phyloP scores from a whole-genome alignment of 2,113 vertebrate genomes.

The Ailuropoda melanoleuca region DNA sequence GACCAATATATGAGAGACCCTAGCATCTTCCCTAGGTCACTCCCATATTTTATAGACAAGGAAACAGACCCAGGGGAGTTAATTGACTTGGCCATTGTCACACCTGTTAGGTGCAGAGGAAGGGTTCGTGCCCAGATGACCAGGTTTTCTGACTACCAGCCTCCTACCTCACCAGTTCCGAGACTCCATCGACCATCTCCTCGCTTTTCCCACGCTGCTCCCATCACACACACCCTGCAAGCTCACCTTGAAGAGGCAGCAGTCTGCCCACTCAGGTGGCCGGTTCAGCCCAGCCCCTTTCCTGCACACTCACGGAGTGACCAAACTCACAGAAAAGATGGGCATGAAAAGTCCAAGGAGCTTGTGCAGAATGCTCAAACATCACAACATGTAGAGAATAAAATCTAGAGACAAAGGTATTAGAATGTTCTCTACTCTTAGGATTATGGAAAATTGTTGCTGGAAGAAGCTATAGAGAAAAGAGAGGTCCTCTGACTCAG shows the following conservation, averaged over 20 bases:
- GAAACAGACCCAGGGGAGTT: not conserved
- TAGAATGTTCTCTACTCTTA: not conserved
- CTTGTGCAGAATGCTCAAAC: not conserved
- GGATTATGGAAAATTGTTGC: not conserved
- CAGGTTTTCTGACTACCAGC: not conserved
- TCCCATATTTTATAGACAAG: not conserved
- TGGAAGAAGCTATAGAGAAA: not conserved
- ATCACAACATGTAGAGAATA: fast-evolving
- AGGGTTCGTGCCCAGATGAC: not conserved
- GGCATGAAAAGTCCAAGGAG: not conserved
- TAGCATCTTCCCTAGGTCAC: not conserved
- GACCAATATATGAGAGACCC: not conserved
- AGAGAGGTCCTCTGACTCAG: conserved; percentile 12
- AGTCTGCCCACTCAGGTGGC: not conserved
- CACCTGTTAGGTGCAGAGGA: not conserved
- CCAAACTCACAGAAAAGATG: not conserved
- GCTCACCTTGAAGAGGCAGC: not conserved
- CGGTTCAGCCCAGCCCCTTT: not conserved
- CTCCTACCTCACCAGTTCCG: not conserved
- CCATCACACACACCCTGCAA: not conserved
- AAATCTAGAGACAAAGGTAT: not conserved
- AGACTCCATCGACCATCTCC: not conserved
- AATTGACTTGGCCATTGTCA: not conserved
- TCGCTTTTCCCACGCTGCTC: not conserved
- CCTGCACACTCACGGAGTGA: not conserved